Evolutionary conservation across 2,797 vertebrate genomes (phyloP), one percentile per base, ranked within the genome.

Genomic region (Acrossocheilus fasciatus): DNA sequence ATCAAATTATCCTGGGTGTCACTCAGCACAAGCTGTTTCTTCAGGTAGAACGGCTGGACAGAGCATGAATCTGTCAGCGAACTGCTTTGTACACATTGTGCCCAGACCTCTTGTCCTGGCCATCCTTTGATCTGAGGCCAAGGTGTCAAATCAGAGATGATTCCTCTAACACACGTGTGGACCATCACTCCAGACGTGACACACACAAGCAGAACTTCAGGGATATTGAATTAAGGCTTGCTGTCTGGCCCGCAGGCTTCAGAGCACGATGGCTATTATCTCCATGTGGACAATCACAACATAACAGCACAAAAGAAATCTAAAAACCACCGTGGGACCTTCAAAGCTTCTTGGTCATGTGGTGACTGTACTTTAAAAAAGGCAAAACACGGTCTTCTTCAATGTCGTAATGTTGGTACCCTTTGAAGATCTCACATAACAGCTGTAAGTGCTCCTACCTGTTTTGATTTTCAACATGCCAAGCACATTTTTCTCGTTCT

Each of bases 181-280:
- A 88, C 92, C 89, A 87, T 47, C 84, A 68, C 74, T 86, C 83
- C 86, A 88, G 36, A 85, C 80, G 69, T 84, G 90, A 93, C 83
- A 83, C 90, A 86, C 90, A 87, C 88, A 90, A 47, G 88, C 82
- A 30, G 81, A 87, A 91, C 92, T 82, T 59, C 66, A 69, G 87
- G 92, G 90, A 93, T 93, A 95, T 95, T 95, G 92, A 96, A 96
- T 95, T 94, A 95, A 90, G 86, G 82, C 81, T 77, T 76, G 87
- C 89, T 43, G 92, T 88, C 79, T 79, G 68, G 62, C 43, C 79
- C 54, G 68, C 59, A 91, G 87, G 88, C 85, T 76, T 87, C 86
- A 81, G 81, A 70, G 52, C 73, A 52, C 5, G 26, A 70, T 62
- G 39, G 10, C 57, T 50, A 86, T 85, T 79, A 74, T 78, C 20